Percentiles rank a stretch among this genome's conserved stretches.
Evolutionary conservation across 1,140 invertebrate species (phyloP).

Genomic region (Drosophila navojoa): DNA sequence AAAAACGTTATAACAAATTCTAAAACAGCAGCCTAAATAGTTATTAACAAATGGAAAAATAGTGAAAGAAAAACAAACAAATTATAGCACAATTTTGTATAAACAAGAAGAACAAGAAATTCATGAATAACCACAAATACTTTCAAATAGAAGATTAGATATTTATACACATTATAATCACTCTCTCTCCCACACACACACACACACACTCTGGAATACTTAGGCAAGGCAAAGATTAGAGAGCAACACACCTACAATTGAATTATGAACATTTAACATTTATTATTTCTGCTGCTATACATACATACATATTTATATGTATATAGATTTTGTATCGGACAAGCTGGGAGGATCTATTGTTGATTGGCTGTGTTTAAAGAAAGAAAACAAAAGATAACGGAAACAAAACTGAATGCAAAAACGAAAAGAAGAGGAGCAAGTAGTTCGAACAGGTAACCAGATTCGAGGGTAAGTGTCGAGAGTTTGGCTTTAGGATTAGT

Average conservation of each 20-base stretch:
- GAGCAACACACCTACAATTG: constrained; percentile 1
- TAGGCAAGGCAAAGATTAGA: constrained; percentile 15
- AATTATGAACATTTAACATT: constrained; percentile 6
- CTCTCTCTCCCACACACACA: background rate
- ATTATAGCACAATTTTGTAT: constrained; percentile 76
- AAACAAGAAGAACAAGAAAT: constrained; percentile 18
- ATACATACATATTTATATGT: constrained; percentile 32
- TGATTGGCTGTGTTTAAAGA: constrained; percentile 79
- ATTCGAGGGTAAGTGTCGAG: constrained; percentile 21
- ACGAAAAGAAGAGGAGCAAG: constrained; percentile 16
- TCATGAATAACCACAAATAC: constrained; percentile 25
- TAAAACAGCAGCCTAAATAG: constrained; percentile 76
- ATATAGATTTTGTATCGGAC: constrained; percentile 26
- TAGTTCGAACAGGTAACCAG: background rate
- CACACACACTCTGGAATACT: constrained; percentile 18
- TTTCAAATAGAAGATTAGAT: constrained; percentile 43
- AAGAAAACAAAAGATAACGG: constrained; percentile 25
- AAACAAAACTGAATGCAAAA: constrained; percentile 20
- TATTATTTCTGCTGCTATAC: constrained; percentile 37
- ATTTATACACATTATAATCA: constrained; percentile 39
- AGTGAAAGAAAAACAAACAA: constrained; percentile 49
- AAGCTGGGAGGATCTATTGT: constrained; percentile 45
- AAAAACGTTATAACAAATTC: constrained; percentile 72
- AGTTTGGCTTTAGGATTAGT: constrained; percentile 29
- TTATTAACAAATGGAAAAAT: constrained; percentile 58